Percentiles rank a stretch among this genome's conserved stretches.
These are phyloP conservation scores for Habrosyne pyritoides DNA, from an alignment of 2,888 invertebrate genomes.

Conservation along the genomic window DNA sequence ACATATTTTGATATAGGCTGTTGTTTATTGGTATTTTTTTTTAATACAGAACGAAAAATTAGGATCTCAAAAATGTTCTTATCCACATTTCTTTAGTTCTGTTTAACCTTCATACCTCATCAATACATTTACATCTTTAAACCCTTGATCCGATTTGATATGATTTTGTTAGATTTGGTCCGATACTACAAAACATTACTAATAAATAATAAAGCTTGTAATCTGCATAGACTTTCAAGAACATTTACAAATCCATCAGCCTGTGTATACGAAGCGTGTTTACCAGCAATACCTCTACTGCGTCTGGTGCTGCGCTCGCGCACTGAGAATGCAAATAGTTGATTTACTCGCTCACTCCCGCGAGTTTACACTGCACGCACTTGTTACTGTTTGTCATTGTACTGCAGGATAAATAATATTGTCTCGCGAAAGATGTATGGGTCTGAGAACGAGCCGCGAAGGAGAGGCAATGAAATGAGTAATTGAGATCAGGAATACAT, in stretches of 20 bases:
- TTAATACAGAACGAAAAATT: too few species aligned
- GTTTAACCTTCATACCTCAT: neutral
- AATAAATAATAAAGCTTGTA: too few species aligned
- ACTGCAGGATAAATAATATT: slow-evolving; percentile 64
- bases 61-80: too few species aligned
- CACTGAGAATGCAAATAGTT: slow-evolving; percentile 69
- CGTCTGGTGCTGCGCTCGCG: slow-evolving; percentile 21
- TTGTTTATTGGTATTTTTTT: too few species aligned
- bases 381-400: slow-evolving; percentile 49
- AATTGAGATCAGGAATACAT: slow-evolving; percentile 60
- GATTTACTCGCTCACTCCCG: slow-evolving; percentile 67
- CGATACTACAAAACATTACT: too few species aligned
- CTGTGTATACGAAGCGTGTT: neutral
- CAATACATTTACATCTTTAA: neutral
- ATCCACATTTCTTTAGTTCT: neutral
- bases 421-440: slow-evolving; percentile 61
- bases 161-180: too few species aligned
- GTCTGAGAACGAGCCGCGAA: slow-evolving; percentile 53
- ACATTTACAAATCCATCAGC: neutral
- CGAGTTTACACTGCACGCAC: slow-evolving; percentile 47
- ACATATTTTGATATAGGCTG: neutral
- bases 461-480: slow-evolving; percentile 64
- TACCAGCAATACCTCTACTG: slow-evolving; percentile 6
- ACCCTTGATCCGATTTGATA: neutral
- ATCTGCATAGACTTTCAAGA: too few species aligned